phyloP scores from a whole-genome alignment of 2,797 vertebrate genomes.

The Ciconia nigra region DNA sequence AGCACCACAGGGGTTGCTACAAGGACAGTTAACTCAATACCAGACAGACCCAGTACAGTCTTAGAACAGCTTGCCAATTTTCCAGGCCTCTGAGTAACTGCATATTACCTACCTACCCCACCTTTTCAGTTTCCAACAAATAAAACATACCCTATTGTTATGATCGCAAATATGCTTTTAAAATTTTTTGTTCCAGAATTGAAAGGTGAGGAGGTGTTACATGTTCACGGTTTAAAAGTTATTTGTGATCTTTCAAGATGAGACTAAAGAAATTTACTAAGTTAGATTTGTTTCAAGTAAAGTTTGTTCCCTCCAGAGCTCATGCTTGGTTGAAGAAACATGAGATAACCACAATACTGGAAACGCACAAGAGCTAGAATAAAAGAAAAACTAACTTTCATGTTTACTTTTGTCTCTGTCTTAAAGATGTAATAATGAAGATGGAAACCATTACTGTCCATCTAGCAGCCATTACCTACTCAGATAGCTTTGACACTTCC shows the following conservation, averaged over 20 bases:
- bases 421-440: background rate
- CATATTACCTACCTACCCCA: background rate
- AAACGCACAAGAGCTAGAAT: background rate
- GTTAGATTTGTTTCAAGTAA: background rate
- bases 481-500: background rate
- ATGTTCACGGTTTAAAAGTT: background rate
- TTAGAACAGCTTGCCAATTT: background rate
- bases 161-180: rapidly evolving
- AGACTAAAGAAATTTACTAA: background rate
- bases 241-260: background rate
- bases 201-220: background rate
- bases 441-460: background rate
- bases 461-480: background rate
- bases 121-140: background rate
- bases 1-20: background rate
- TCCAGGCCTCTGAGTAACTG: background rate
- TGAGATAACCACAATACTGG: background rate
- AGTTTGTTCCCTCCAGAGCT: background rate
- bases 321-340: background rate
- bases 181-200: background rate
- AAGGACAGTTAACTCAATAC: background rate
- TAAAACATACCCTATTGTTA: background rate
- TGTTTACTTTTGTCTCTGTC: background rate
- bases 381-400: background rate
- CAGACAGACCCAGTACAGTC: background rate